Percentiles rank a stretch among this genome's conserved stretches.
Conservation (phyloP, 35 echinoderm and acorn worm genomes). For the Apostichopus californicus region DNA sequence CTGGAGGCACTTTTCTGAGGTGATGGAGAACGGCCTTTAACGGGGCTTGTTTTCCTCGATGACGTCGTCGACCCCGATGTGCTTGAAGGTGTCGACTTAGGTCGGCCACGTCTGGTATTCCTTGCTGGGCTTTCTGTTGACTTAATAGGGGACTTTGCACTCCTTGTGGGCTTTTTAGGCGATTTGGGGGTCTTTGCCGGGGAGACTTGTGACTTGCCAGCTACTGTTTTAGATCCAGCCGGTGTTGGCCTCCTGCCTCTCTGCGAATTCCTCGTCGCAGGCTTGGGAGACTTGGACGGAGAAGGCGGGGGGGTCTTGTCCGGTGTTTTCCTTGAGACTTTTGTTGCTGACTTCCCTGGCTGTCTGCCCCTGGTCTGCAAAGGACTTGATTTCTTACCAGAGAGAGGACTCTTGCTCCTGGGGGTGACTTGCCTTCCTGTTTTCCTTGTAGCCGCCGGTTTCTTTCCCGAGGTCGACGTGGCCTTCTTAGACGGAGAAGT, state of each 20-base stretch:
- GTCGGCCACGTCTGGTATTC: neutral
- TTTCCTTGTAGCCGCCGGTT: neutral
- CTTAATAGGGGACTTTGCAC: constrained; percentile 1
- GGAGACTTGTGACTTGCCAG: neutral
- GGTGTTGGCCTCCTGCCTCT: neutral
- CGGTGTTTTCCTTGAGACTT: neutral
- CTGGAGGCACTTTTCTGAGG: neutral
- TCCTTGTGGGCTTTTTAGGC: neutral
- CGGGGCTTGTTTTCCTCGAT: neutral
- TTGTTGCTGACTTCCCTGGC: neutral
- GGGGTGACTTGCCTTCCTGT: neutral
- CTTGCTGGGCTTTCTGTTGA: neutral
- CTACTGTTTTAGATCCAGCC: neutral
- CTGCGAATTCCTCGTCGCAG: neutral
- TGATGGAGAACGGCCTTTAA: constrained; percentile 1
- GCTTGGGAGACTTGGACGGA: constrained; percentile 30
- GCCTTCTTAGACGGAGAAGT: neutral
- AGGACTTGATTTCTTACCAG: constrained; percentile 12
- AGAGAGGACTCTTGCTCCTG: neutral
- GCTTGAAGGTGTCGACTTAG: neutral
- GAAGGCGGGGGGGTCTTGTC: constrained; percentile 6
- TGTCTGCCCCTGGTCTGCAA: neutral
- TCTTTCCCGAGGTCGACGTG: neutral
- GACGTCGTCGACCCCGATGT: neutral
- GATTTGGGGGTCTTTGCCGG: neutral